Conservation (phyloP, 2,888 invertebrate genomes). For the Drosophila fungiperda region DNA sequence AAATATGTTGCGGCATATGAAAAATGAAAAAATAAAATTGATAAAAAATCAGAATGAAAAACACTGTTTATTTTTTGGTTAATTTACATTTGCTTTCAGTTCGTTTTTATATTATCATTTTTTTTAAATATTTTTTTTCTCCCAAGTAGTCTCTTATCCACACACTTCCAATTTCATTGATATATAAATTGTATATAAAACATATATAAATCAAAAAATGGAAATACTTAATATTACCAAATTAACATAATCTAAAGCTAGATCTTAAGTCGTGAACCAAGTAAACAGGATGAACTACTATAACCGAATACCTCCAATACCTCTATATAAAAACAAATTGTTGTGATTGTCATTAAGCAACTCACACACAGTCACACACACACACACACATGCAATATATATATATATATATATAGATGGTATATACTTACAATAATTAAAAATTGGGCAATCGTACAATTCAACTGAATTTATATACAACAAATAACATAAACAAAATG, state of each 20-base stretch:
- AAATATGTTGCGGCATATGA: constrained; percentile 29
- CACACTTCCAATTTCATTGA: constrained; percentile 11
- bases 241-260: constrained; percentile 31
- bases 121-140: neutral
- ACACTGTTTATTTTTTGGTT: constrained; percentile 32
- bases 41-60: constrained; percentile 27
- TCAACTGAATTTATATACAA: constrained; percentile 79
- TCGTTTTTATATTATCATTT: neutral
- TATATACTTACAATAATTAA: constrained; percentile 46
- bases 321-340: constrained; percentile 78
- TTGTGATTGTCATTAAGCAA: constrained; percentile 74
- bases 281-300: constrained; percentile 82
- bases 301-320: constrained; percentile 85
- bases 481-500: constrained; percentile 21
- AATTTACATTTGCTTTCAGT: constrained; percentile 18
- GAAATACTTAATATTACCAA: constrained; percentile 9
- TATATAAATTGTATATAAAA: constrained; percentile 22
- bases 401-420: constrained; percentile 19
- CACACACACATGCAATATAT: constrained; percentile 30
- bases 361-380: constrained; percentile 41
- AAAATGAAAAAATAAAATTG: constrained; percentile 45
- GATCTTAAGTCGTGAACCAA: constrained; percentile 75
- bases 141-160: neutral
- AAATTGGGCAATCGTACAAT: constrained; percentile 79
- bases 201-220: constrained; percentile 18